A percentile compares a stretch with the other conserved stretches of the same genome.
phyloP scores from a whole-genome alignment of 2,888 invertebrate species.

The Stenchaetothrips biformis region DNA sequence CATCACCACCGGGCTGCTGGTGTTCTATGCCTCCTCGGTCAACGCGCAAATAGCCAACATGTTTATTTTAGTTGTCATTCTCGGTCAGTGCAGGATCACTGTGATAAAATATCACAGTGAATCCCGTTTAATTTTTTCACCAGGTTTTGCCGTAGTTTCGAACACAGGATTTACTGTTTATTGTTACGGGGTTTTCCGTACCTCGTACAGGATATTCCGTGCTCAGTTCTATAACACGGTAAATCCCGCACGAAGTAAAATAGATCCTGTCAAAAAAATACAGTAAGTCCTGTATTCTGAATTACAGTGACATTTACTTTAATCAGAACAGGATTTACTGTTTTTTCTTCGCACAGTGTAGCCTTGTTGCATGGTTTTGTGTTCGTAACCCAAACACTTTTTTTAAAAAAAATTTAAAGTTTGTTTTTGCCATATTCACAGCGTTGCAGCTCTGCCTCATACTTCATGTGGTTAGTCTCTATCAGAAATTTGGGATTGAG shows the following conservation, averaged over 20 bases:
- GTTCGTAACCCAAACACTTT: not conserved
- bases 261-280: too few relatives aligned
- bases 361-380: not conserved
- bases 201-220: too few relatives aligned
- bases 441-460: not conserved
- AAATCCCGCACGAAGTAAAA: too few relatives aligned
- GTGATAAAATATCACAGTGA: not conserved
- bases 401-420: not conserved
- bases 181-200: too few relatives aligned
- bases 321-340: too few relatives aligned
- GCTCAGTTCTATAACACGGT: too few relatives aligned
- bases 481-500: not conserved
- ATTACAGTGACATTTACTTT: too few relatives aligned
- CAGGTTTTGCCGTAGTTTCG: too few relatives aligned
- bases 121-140: too few relatives aligned
- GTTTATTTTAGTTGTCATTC: not conserved
- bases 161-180: too few relatives aligned
- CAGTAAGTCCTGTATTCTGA: too few relatives aligned
- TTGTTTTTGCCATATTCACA: not conserved
- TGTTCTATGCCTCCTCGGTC: slow-evolving; percentile 4
- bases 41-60: not conserved
- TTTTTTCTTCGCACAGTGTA: too few relatives aligned
- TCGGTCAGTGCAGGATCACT: not conserved
- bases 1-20: not conserved
- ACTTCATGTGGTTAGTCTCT: not conserved